phyloP scores from a whole-genome alignment of 2,113 vertebrate species.

The Rana temporaria region DNA sequence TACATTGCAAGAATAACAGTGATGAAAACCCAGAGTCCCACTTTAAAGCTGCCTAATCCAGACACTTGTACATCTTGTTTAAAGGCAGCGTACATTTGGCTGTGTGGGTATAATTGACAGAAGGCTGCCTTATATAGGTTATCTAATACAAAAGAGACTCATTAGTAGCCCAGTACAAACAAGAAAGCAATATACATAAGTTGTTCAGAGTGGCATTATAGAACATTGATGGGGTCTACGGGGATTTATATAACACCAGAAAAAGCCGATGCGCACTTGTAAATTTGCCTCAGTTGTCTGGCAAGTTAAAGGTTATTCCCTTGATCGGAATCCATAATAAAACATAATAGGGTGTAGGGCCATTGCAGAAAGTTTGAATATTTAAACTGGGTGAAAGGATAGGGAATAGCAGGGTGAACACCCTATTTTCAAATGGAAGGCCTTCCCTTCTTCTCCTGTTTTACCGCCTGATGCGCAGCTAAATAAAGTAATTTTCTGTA shows the following conservation, averaged over 20 bases:
- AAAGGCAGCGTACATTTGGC: conserved; percentile 80
- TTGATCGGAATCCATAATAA: conserved; percentile 87
- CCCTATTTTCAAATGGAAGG: background rate
- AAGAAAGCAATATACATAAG: conserved; percentile 82
- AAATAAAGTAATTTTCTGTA: too few species aligned
- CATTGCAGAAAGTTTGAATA: conserved; percentile 78
- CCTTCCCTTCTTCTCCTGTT: too few species aligned
- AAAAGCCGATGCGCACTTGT: conserved; percentile 86
- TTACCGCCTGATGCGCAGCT: too few species aligned
- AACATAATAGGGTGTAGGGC: conserved; percentile 78
- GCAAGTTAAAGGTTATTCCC: conserved; percentile 89
- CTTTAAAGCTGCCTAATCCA: conserved; percentile 60
- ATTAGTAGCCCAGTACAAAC: conserved; percentile 79
- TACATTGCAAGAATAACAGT: too few species aligned
- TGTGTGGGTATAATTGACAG: conserved; percentile 78
- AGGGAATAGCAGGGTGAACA: conserved; percentile 81
- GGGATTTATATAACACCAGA: conserved; percentile 81
- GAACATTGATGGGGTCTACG: conserved; percentile 76
- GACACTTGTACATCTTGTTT: conserved; percentile 75
- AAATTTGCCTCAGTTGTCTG: conserved; percentile 88
- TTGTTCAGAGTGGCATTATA: conserved; percentile 79
- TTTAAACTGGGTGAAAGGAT: conserved; percentile 82
- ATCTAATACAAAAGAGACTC: conserved; percentile 83
- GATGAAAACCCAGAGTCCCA: too few species aligned
- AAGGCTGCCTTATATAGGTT: conserved; percentile 76